Percentiles rank a stretch among this genome's conserved stretches.
Conservation (phyloP, 2,113 vertebrate genomes). For the Fregata magnificens region DNA sequence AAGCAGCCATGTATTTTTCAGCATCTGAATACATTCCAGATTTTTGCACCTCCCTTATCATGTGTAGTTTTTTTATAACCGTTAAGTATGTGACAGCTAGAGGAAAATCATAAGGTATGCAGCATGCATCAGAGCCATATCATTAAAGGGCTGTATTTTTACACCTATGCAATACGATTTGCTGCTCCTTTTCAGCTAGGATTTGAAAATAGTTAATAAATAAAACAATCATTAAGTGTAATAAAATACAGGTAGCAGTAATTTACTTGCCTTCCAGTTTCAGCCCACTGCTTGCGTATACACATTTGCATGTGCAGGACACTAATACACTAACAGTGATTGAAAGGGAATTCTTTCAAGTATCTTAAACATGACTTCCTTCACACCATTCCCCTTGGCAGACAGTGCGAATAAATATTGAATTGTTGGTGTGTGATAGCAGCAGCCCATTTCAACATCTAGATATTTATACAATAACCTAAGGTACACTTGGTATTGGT, state of each 20-base stretch:
- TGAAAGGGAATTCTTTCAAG: background rate
- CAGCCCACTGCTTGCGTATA: background rate
- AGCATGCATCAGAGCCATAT: background rate
- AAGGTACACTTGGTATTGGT: background rate
- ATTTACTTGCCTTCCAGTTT: background rate
- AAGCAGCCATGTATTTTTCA: background rate
- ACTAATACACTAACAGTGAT: background rate
- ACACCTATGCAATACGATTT: background rate
- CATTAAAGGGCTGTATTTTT: background rate
- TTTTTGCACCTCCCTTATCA: background rate
- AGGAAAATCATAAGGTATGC: background rate
- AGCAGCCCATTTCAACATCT: background rate
- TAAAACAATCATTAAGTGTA: background rate
- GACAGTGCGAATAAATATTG: background rate
- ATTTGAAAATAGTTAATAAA: background rate
- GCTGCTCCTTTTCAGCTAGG: background rate
- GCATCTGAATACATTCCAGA: background rate
- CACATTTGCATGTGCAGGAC: fast-evolving
- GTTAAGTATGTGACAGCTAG: background rate
- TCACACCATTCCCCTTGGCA: background rate
- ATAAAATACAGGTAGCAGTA: background rate
- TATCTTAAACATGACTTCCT: background rate
- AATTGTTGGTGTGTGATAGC: background rate
- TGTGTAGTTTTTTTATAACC: background rate
- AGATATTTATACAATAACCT: background rate